phyloP scores from a whole-genome alignment of 2,888 invertebrate species.

The Xanthia icteritia region DNA sequence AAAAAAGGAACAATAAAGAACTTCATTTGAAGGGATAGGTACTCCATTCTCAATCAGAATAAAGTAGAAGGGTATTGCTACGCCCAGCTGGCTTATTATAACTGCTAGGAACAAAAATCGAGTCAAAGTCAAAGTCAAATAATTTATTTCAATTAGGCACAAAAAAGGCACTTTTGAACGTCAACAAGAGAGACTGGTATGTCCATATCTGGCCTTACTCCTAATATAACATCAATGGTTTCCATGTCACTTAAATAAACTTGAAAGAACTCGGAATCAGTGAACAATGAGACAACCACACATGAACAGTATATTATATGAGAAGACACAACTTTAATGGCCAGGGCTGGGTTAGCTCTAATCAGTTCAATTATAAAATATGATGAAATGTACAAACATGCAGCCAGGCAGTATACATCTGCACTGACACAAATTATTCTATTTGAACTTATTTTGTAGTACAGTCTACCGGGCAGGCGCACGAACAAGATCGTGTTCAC shows the following conservation, averaged over 20 bases:
- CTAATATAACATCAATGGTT: background rate
- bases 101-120: background rate
- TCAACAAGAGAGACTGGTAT: background rate
- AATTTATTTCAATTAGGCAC: too few relatives aligned
- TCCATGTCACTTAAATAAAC: conserved; percentile 2
- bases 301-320: background rate
- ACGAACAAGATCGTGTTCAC: background rate
- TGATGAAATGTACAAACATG: background rate
- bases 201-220: background rate
- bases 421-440: background rate
- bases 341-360: too few relatives aligned
- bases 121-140: too few relatives aligned
- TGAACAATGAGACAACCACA: background rate
- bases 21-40: too few relatives aligned
- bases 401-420: conserved; percentile 5
- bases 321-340: background rate
- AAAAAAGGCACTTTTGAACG: too few relatives aligned
- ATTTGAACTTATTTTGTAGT: conserved; percentile 8
- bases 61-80: background rate
- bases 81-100: background rate
- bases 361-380: background rate
- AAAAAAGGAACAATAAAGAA: too few relatives aligned
- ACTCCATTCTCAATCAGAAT: too few relatives aligned
- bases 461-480: background rate
- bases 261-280: background rate